These are phyloP conservation scores for Psylliodes chrysocephalus DNA, from an alignment of 2,888 invertebrate genomes.

Conservation along the genomic window DNA sequence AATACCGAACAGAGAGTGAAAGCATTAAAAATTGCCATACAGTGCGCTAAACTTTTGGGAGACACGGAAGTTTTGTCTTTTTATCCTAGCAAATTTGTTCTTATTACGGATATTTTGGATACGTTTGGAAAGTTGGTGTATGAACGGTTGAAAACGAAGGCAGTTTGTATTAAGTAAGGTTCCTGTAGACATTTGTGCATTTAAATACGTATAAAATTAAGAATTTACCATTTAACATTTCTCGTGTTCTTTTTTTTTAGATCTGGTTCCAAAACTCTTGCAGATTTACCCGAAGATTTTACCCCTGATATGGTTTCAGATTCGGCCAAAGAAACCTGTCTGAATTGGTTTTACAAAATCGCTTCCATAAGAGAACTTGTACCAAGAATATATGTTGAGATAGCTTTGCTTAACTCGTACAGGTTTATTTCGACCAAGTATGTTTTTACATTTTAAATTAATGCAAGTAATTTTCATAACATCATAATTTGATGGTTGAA, in stretches of 20 bases:
- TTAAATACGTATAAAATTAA: no score
- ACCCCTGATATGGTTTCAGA: slow-evolving; percentile 84
- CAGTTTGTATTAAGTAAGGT: slow-evolving; percentile 67
- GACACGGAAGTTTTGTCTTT: slow-evolving; percentile 92
- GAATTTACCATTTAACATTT: no score
- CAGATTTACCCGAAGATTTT: slow-evolving; percentile 73
- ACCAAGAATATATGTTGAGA: slow-evolving; percentile 93
- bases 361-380: slow-evolving; percentile 95
- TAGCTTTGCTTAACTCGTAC: slow-evolving; percentile 91
- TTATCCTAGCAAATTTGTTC: slow-evolving; percentile 97
- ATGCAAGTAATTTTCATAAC: no score
- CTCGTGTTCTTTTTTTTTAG: slow-evolving; percentile 57
- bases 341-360: slow-evolving; percentile 99
- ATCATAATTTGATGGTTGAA: no score
- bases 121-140: slow-evolving; percentile 93
- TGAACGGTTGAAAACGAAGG: slow-evolving; percentile 82
- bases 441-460: no score
- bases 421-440: slow-evolving; percentile 81
- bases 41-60: slow-evolving; percentile 92
- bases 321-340: slow-evolving; percentile 93
- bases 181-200: no score
- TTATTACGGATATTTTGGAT: slow-evolving; percentile 95
- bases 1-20: slow-evolving; percentile 93
- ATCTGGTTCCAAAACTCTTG: slow-evolving; percentile 66
- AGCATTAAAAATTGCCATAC: slow-evolving; percentile 95